A percentile compares a stretch with the other conserved stretches of the same genome.
Evolutionary conservation across 2,113 vertebrate genomes (phyloP).

Genomic region (Synodontis membranacea): DNA sequence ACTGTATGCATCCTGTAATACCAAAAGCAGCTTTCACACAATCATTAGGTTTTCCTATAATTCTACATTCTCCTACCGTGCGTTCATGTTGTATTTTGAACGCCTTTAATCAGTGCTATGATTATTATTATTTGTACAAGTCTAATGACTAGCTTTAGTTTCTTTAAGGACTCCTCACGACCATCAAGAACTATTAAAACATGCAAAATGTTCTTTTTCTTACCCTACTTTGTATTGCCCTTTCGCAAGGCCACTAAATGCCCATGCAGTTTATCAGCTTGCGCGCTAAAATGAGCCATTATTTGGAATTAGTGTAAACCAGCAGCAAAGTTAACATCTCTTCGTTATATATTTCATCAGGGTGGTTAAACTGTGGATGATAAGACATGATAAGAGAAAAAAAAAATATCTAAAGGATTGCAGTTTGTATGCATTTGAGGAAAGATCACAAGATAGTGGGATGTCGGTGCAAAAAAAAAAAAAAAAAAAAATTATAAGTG

Average conservation of each 20-base stretch:
- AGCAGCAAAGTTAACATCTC: neutral
- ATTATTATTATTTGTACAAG: neutral
- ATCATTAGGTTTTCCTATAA: neutral
- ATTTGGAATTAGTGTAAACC: neutral
- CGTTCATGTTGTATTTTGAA: neutral
- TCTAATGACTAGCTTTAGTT: neutral
- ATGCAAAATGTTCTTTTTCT: neutral
- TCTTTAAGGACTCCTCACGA: neutral
- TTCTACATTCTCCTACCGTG: neutral
- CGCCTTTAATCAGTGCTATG: neutral
- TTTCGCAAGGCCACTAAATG: neutral
- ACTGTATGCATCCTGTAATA: neutral
- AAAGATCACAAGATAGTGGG: neutral
- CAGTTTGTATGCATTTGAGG: neutral
- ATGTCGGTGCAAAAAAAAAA: too few species aligned
- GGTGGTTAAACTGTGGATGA: too few species aligned
- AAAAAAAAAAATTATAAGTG: too few species aligned
- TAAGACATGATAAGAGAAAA: too few species aligned
- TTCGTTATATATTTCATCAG: neutral
- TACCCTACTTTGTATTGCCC: neutral
- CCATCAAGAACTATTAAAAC: neutral
- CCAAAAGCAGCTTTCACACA: neutral
- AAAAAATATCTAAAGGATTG: too few species aligned
- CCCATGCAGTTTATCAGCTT: neutral
- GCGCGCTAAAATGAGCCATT: neutral